Evolutionary conservation across 2,797 vertebrate genomes (phyloP).

Genomic region (Acomys russatus): DNA sequence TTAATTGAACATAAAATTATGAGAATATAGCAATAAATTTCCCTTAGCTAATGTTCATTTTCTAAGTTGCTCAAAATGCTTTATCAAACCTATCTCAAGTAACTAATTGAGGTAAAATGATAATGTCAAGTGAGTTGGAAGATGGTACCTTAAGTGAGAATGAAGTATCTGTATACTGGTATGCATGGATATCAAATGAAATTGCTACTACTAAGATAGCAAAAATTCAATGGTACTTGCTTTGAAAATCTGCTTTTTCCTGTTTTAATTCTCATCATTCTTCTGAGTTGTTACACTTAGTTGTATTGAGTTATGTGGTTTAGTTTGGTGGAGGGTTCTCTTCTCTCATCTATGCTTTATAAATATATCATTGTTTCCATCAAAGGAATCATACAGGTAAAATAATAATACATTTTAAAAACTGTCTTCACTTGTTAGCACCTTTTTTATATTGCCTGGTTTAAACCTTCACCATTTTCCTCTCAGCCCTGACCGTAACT

Average conservation of each 20-base stretch:
- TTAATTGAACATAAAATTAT: conserved; percentile 57
- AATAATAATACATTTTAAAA: conserved; percentile 20
- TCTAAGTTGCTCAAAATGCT: conserved; percentile 45
- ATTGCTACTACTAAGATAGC: not conserved
- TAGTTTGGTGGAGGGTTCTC: not conserved
- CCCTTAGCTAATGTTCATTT: conserved; percentile 13
- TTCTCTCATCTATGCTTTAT: conserved; percentile 39
- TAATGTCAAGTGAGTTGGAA: conserved; percentile 49
- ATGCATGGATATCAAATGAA: not conserved
- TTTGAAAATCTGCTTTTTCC: conserved; percentile 51
- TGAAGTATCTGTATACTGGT: not conserved
- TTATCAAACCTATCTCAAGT: conserved; percentile 22
- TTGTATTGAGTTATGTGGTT: not conserved
- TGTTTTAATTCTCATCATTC: conserved; percentile 42
- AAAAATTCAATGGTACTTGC: not conserved
- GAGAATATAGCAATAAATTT: conserved; percentile 8
- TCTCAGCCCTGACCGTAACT: not conserved
- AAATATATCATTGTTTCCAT: conserved; percentile 27
- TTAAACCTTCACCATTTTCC: conserved; percentile 14
- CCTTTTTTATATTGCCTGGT: not conserved
- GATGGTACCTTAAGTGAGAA: not conserved
- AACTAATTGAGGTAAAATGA: conserved; percentile 27
- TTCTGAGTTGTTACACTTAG: conserved; percentile 22
- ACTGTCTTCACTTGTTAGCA: not conserved
- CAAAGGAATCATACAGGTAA: conserved; percentile 30